Evolutionary conservation across 2,888 invertebrate species (phyloP).

Genomic region (Eulithis prunata): DNA sequence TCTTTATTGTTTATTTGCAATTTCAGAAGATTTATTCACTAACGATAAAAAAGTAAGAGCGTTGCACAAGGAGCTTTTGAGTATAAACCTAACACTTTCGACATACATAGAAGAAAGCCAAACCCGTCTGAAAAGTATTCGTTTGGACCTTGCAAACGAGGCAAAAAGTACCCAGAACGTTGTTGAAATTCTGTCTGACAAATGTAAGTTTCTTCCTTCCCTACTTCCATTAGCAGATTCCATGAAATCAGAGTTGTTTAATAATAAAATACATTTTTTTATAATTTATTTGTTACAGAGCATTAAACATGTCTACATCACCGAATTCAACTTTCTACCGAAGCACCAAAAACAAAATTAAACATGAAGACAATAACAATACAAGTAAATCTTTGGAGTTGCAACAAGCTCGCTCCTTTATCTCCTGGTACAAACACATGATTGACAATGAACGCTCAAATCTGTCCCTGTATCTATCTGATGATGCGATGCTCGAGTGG

Average conservation of each 20-base stretch:
- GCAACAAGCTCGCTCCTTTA: slow-evolving; percentile 71
- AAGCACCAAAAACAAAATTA: slow-evolving; percentile 45
- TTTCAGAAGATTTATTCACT: slow-evolving; percentile 75
- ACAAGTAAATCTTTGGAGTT: slow-evolving; percentile 54
- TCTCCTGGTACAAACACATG: slow-evolving; percentile 76
- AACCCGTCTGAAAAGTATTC: slow-evolving; percentile 61
- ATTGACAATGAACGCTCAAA: slow-evolving; percentile 79
- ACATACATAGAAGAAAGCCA: slow-evolving; percentile 75
- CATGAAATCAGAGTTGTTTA: not conserved
- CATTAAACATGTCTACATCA: slow-evolving; percentile 60
- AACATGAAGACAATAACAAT: slow-evolving; percentile 57
- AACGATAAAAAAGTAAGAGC: slow-evolving; percentile 66
- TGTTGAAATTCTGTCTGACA: slow-evolving; percentile 66
- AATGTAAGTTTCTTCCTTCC: slow-evolving; percentile 56
- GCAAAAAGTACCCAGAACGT: slow-evolving; percentile 70
- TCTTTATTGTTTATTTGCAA: slow-evolving; percentile 37
- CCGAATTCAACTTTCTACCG: slow-evolving; percentile 54
- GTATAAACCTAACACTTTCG: slow-evolving; percentile 76
- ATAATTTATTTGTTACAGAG: slow-evolving; percentile 48
- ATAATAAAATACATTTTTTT: not conserved
- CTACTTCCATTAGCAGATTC: not conserved
- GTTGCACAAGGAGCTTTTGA: slow-evolving; percentile 71
- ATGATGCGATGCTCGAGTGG: slow-evolving; percentile 85
- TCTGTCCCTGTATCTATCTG: slow-evolving; percentile 75
- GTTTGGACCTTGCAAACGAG: slow-evolving; percentile 64